A percentile compares a stretch with the other conserved stretches of the same genome.
These are phyloP conservation scores for Penaeus vannamei DNA, from an alignment of 1,140 invertebrate genomes.

Conservation along the genomic window DNA sequence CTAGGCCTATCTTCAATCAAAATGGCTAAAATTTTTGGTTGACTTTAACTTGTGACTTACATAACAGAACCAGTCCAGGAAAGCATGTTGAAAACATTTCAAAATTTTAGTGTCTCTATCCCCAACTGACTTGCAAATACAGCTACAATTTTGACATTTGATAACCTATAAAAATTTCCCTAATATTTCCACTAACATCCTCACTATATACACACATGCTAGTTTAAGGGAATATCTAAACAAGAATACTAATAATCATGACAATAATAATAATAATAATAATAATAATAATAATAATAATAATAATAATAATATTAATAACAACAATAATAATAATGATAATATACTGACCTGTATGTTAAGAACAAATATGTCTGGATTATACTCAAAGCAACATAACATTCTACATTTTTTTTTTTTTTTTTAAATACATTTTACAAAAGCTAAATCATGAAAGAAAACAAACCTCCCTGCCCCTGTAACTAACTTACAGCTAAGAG, in stretches of 20 bases:
- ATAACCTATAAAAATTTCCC: neutral
- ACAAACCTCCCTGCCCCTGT: too few relatives aligned
- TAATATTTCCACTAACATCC: neutral
- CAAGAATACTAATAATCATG: neutral
- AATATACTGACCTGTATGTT: neutral
- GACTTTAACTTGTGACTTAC: constrained; percentile 45
- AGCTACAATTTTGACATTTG: neutral
- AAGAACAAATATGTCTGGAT: neutral
- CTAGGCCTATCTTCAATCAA: too few relatives aligned
- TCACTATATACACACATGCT: too few relatives aligned
- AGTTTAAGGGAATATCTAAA: neutral
- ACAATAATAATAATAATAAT: constrained; percentile 1
- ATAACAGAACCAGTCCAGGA: constrained; percentile 38
- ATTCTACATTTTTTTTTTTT: neutral
- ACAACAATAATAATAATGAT: neutral
- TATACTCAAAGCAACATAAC: neutral
- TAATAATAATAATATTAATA: neutral
- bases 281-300: neutral
- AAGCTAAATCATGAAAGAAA: too few relatives aligned
- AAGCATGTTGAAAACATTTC: constrained; percentile 53
- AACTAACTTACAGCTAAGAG: too few relatives aligned
- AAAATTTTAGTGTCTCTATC: constrained; percentile 46
- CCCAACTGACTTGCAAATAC: constrained; percentile 12
- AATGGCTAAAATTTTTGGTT: neutral
- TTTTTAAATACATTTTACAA: too few relatives aligned